Percentiles rank a stretch among this genome's conserved stretches.
phyloP scores from a whole-genome alignment of 2,888 invertebrate genomes.

The Prenolepis imparis region DNA sequence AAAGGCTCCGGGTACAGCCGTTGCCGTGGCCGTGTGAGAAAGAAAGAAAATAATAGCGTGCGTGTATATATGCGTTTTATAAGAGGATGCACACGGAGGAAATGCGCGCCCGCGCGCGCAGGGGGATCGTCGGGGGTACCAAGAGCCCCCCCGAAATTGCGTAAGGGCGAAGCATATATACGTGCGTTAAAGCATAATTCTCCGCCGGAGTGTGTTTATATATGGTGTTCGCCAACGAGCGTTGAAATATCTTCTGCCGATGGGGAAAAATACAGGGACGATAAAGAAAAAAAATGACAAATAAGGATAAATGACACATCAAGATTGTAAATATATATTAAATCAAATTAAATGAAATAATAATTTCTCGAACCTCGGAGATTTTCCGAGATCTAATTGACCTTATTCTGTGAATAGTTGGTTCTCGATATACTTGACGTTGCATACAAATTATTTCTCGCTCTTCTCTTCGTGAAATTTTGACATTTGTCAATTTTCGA shows the following conservation, averaged over 20 bases:
- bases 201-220: background rate
- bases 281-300: background rate
- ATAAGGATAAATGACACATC: background rate
- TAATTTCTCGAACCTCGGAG: background rate
- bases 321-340: background rate
- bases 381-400: background rate
- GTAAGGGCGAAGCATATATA: slow-evolving; percentile 31
- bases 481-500: background rate
- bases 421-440: background rate
- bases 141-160: slow-evolving; percentile 24
- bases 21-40: slow-evolving; percentile 68
- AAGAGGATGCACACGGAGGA: slow-evolving; percentile 60
- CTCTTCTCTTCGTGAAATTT: background rate
- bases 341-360: background rate
- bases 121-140: slow-evolving; percentile 13
- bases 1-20: slow-evolving; percentile 72
- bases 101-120: slow-evolving; percentile 36
- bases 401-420: background rate
- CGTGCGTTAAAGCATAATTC: slow-evolving; percentile 18
- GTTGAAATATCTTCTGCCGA: background rate
- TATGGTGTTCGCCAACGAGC: slow-evolving; percentile 10
- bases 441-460: background rate
- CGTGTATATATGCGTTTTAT: slow-evolving; percentile 61
- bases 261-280: background rate
- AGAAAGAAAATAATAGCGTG: slow-evolving; percentile 55